Conservation (phyloP, 2,113 vertebrate genomes). For the Megatriorchis doriae region DNA sequence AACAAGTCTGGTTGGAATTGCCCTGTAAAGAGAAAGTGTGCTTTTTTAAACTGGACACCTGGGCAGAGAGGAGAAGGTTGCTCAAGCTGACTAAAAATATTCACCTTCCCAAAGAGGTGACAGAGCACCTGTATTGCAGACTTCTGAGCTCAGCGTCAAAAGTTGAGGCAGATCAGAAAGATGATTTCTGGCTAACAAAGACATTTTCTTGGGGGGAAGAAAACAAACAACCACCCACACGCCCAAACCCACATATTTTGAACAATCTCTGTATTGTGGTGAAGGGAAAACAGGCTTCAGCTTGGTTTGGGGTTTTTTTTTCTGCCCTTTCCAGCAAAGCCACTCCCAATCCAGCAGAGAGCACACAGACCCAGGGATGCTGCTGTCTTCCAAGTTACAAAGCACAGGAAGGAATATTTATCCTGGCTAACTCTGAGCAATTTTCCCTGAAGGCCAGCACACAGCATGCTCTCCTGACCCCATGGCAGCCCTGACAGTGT, state of each 20-base stretch:
- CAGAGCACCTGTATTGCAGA: neutral
- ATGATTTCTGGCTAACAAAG: neutral
- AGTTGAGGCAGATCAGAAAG: neutral
- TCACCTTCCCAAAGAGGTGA: neutral
- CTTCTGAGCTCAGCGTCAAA: neutral
- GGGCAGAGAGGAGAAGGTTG: neutral
- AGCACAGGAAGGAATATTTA: neutral
- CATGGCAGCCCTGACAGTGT: neutral
- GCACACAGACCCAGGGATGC: neutral
- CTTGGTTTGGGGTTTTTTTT: neutral
- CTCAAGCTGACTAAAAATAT: neutral
- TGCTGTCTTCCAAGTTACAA: neutral
- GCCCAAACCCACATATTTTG: neutral
- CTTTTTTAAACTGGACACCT: neutral
- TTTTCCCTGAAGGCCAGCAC: neutral
- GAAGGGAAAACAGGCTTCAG: neutral
- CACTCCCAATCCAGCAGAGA: neutral
- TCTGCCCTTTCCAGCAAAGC: neutral
- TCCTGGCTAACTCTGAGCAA: neutral
- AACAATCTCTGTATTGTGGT: neutral
- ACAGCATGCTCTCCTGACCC: neutral
- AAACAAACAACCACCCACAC: neutral
- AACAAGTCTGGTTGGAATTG: neutral
- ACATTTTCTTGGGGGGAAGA: neutral
- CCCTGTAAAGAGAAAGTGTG: neutral